Percentiles rank a stretch among this genome's conserved stretches.
phyloP scores from a whole-genome alignment of 2,888 invertebrate genomes.

The Pammene fasciana region DNA sequence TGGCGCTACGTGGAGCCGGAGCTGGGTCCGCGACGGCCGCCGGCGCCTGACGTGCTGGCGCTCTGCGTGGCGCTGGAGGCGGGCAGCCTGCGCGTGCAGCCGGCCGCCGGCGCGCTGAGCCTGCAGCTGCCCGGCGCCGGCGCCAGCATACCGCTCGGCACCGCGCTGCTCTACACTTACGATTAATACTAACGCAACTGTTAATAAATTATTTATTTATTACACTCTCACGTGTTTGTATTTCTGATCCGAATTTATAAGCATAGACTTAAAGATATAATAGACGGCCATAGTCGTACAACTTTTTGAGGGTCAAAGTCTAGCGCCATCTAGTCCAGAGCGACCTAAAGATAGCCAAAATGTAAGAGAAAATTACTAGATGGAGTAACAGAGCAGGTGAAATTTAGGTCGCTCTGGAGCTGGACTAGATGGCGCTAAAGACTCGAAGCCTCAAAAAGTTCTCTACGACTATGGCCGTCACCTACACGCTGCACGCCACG shows the following conservation, averaged over 20 bases:
- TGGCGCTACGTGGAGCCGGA: constrained; percentile 91
- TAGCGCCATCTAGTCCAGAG: too few relatives aligned
- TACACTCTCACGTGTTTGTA: constrained; percentile 35
- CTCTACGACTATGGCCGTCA: too few relatives aligned
- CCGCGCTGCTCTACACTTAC: constrained; percentile 80
- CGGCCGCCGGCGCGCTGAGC: constrained; percentile 65
- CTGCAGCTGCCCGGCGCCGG: constrained; percentile 73
- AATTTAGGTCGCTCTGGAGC: too few relatives aligned
- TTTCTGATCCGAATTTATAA: not conserved
- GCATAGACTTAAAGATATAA: not conserved
- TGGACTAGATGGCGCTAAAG: too few relatives aligned
- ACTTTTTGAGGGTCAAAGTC: too few relatives aligned
- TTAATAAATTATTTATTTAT: constrained; percentile 51
- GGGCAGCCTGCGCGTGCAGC: constrained; percentile 79
- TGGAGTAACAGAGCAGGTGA: too few relatives aligned
- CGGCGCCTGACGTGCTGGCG: constrained; percentile 84
- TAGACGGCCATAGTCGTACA: too few relatives aligned
- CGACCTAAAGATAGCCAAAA: too few relatives aligned
- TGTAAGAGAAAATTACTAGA: too few relatives aligned
- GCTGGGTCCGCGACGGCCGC: constrained; percentile 90
- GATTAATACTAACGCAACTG: constrained; percentile 60
- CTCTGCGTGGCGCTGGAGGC: constrained; percentile 83
- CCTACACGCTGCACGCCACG: constrained; percentile 80
- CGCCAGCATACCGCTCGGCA: constrained; percentile 77
- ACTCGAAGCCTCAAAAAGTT: too few relatives aligned